Evolutionary conservation across 2,888 invertebrate species (phyloP).

Genomic region (Diploptera punctata): DNA sequence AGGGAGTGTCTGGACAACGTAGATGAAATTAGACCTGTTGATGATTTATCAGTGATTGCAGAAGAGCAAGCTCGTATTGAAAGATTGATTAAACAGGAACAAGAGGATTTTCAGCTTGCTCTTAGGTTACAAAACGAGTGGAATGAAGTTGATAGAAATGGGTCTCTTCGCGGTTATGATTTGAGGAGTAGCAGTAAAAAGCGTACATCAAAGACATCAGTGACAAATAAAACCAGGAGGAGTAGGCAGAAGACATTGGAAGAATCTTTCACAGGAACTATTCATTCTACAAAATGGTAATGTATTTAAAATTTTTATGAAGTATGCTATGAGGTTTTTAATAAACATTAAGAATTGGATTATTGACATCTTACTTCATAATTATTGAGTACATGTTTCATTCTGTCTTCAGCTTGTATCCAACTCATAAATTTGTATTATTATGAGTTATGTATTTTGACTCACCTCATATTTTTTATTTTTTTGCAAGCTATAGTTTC

Average conservation of each 20-base stretch:
- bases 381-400: too few species aligned
- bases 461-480: too few species aligned
- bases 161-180: constrained; percentile 38
- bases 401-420: too few species aligned
- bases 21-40: not conserved
- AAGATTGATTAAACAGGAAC: constrained; percentile 64
- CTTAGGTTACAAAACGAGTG: constrained; percentile 59
- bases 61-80: constrained; percentile 53
- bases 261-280: constrained; percentile 20
- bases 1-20: too few species aligned
- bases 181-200: constrained; percentile 32
- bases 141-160: constrained; percentile 41
- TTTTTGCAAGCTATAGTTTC: too few species aligned
- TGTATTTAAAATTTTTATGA: too few species aligned
- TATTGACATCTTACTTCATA: too few species aligned
- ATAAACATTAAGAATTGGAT: too few species aligned
- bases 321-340: too few species aligned
- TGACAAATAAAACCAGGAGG: not conserved
- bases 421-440: too few species aligned
- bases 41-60: not conserved
- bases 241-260: constrained; percentile 34
- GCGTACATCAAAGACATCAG: not conserved
- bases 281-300: not conserved
- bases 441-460: too few species aligned
- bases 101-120: constrained; percentile 68